Conservation (phyloP, 2,888 invertebrate genomes). For the Tigriopus californicus region DNA sequence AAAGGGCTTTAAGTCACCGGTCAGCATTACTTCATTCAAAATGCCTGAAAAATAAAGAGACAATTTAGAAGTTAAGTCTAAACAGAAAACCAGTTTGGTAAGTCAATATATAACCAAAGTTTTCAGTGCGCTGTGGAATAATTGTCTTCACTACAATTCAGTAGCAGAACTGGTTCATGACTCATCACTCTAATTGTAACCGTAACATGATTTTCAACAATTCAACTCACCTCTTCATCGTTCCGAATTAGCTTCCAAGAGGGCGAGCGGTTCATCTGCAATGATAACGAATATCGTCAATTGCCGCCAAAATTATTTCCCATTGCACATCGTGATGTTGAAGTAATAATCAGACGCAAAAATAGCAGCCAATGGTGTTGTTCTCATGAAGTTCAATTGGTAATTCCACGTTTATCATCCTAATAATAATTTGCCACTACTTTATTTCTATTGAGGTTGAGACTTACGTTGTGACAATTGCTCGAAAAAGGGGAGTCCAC, state of each 20-base stretch:
- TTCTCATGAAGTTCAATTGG: not conserved
- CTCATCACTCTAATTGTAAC: not conserved
- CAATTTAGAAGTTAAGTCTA: not conserved
- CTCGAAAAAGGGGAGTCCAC: not conserved
- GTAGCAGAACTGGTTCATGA: slow-evolving; percentile 7
- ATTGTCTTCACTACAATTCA: slow-evolving; percentile 3
- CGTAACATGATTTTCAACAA: not conserved
- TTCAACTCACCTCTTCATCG: not conserved
- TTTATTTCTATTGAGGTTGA: no score
- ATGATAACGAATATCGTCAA: no score
- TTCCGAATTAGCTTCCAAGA: no score
- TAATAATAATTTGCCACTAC: not conserved
- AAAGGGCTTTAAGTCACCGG: no score
- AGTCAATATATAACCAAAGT: not conserved
- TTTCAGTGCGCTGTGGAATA: slow-evolving; percentile 8
- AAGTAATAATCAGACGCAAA: not conserved
- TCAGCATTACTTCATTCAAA: no score
- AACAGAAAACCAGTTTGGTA: not conserved
- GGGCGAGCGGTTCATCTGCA: no score
- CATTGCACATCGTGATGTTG: not conserved
- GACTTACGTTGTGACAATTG: not conserved
- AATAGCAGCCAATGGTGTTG: not conserved
- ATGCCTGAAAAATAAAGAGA: not conserved
- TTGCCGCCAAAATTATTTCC: no score
- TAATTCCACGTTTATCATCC: not conserved